Evolutionary conservation across 2,113 vertebrate species (phyloP).

Genomic region (Caranx ignobilis): DNA sequence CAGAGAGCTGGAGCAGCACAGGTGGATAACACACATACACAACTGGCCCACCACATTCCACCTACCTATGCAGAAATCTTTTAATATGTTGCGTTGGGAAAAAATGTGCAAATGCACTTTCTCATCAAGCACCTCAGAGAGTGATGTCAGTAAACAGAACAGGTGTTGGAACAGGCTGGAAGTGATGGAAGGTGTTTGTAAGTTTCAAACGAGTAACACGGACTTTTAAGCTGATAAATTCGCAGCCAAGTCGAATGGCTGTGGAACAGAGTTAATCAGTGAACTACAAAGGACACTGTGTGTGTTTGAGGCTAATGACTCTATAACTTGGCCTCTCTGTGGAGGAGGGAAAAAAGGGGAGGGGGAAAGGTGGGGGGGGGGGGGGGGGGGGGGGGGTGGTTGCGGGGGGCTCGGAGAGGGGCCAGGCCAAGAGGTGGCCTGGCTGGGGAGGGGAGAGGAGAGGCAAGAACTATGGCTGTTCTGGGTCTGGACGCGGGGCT

Average conservation of each 20-base stretch:
- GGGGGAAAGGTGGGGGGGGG: not conserved
- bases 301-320: not conserved
- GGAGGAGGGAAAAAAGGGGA: constrained; percentile 39
- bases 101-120: constrained; percentile 20
- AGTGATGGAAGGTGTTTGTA: not conserved
- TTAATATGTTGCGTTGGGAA: constrained; percentile 16
- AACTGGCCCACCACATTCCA: not conserved
- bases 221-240: not conserved
- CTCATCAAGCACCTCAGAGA: constrained; percentile 4
- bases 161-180: constrained; percentile 49
- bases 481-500: constrained; percentile 23
- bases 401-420: not conserved
- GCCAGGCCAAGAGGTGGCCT: not conserved
- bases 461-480: constrained; percentile 13
- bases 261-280: not conserved
- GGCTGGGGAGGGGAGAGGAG: constrained; percentile 4
- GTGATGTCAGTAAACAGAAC: constrained; percentile 38
- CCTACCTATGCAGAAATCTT: constrained; percentile 1
- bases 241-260: not conserved
- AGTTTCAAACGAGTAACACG: not conserved
- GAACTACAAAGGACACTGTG: not conserved
- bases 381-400: constrained; percentile 16
- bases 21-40: constrained; percentile 43
- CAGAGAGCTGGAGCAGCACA: constrained; percentile 38
- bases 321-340: not conserved